These are phyloP conservation scores for Microcebus murinus DNA, from an alignment of 2,113 vertebrate species.

Conservation along the genomic window DNA sequence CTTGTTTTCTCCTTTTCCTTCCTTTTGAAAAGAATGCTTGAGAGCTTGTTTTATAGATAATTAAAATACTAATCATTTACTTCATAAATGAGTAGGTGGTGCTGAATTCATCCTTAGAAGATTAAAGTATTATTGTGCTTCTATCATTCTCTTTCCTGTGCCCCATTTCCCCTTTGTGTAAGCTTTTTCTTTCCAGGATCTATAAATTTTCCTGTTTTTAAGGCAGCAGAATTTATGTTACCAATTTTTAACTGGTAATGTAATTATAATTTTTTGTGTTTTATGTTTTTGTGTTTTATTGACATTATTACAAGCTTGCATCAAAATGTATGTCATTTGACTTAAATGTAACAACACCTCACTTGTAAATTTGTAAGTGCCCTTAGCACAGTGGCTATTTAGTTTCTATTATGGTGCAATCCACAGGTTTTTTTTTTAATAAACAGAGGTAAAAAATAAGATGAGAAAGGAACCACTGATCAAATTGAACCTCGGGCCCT, in stretches of 20 bases:
- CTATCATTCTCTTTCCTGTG: neutral
- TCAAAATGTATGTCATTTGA: conserved; percentile 19
- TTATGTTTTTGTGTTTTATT: neutral
- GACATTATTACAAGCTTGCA: neutral
- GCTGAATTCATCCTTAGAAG: neutral
- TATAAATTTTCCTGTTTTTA: neutral
- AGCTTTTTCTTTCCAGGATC: neutral
- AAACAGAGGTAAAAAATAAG: neutral
- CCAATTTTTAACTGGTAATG: neutral
- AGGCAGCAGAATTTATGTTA: neutral
- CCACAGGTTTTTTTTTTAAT: neutral
- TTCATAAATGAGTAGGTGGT: neutral
- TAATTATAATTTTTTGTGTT: neutral
- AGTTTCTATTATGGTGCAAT: neutral
- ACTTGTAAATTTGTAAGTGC: neutral
- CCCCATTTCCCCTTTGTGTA: neutral
- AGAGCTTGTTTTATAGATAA: neutral
- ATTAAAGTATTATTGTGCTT: neutral
- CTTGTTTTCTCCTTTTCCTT: neutral
- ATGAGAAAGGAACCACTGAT: neutral
- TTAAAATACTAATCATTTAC: conserved; percentile 20
- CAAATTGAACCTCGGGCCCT: neutral
- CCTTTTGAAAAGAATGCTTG: neutral
- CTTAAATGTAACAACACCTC: neutral
- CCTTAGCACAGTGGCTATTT: neutral